Conservation (phyloP, 2,113 vertebrate genomes). For the Sturnira hondurensis region DNA sequence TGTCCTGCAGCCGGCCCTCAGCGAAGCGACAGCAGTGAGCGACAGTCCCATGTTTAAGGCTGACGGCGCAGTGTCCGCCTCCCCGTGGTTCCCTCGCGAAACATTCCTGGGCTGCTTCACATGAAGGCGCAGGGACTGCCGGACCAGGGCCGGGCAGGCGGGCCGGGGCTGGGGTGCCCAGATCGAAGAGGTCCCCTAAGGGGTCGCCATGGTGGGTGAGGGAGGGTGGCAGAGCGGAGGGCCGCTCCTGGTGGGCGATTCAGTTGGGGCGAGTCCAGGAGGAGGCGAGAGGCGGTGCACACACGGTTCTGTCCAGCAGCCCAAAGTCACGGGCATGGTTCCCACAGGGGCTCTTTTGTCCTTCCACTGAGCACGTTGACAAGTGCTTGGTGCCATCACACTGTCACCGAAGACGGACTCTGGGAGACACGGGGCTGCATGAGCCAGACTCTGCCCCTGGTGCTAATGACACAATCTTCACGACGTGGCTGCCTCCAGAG, state of each 20-base stretch:
- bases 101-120: too few species aligned
- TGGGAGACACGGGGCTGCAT: not conserved
- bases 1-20: too few species aligned
- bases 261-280: not conserved
- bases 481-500: not conserved
- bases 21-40: too few species aligned
- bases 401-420: not conserved
- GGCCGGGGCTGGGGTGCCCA: too few species aligned
- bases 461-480: not conserved
- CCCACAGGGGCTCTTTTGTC: not conserved
- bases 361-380: not conserved
- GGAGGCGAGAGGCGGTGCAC: rapidly evolving
- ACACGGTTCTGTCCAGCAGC: rapidly evolving
- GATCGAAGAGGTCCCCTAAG: not conserved
- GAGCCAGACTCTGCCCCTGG: not conserved
- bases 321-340: rapidly evolving
- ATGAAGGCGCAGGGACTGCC: too few species aligned
- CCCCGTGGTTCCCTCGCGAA: too few species aligned
- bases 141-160: too few species aligned
- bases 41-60: too few species aligned
- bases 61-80: too few species aligned
- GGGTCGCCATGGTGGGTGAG: rapidly evolving
- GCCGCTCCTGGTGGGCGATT: rapidly evolving
- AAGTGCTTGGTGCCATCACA: rapidly evolving
- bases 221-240: not conserved